Conservation (phyloP, 2,888 invertebrate genomes). For the Agrenia bidenticulata region DNA sequence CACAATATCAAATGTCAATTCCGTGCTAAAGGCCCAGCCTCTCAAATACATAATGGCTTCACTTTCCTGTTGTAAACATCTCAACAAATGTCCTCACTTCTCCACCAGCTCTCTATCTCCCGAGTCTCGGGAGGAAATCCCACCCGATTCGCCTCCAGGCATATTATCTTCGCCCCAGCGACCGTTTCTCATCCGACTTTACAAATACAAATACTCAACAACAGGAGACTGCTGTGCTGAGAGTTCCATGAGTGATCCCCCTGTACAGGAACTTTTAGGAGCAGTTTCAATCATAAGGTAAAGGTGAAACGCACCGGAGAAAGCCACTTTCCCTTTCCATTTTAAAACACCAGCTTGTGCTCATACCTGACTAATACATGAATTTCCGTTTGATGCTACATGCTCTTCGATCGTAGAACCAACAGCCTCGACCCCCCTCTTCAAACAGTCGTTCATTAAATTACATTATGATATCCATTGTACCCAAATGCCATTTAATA, state of each 20-base stretch:
- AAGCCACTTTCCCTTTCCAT: constrained; percentile 3
- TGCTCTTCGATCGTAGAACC: too few species aligned
- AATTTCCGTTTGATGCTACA: neutral
- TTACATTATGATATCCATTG: too few species aligned
- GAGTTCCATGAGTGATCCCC: too few species aligned
- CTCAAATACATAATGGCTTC: constrained; percentile 11
- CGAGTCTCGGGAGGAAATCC: neutral
- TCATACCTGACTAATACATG: neutral
- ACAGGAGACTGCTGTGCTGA: too few species aligned
- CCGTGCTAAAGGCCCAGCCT: constrained; percentile 4
- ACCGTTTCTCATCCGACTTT: neutral
- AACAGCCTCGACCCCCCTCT: too few species aligned
- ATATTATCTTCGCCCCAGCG: neutral
- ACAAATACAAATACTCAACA: too few species aligned
- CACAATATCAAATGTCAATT: constrained; percentile 33
- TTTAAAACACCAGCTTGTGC: neutral
- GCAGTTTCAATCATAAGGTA: neutral
- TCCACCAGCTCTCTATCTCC: neutral
- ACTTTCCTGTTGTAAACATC: constrained; percentile 14
- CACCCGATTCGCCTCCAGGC: constrained; percentile 1
- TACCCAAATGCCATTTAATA: constrained; percentile 9
- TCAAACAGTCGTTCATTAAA: too few species aligned
- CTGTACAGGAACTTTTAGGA: neutral
- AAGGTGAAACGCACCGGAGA: constrained; percentile 1
- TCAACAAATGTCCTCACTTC: constrained; percentile 5